Conservation (phyloP, 2,797 vertebrate species). For the Nyctibius grandis region DNA sequence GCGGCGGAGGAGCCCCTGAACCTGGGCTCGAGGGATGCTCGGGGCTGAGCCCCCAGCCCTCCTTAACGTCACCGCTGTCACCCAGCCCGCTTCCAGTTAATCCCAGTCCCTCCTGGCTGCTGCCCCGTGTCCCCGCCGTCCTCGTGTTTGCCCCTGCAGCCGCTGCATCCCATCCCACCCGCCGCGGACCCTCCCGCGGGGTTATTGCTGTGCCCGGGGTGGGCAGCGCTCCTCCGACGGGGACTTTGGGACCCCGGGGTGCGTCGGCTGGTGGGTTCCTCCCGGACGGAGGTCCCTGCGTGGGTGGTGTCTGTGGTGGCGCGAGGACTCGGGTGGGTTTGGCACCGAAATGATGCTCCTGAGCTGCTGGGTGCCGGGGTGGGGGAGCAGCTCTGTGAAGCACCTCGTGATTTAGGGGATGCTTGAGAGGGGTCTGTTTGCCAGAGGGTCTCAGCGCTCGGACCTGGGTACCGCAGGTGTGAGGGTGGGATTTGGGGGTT, state of each 20-base stretch:
- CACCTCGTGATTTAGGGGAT: fast-evolving
- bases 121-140: neutral
- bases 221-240: fast-evolving
- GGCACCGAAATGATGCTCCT: neutral
- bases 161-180: neutral
- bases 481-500: neutral
- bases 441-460: neutral
- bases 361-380: neutral
- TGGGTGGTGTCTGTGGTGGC: neutral
- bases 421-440: fast-evolving
- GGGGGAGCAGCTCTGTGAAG: neutral
- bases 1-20: neutral
- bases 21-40: neutral
- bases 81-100: neutral
- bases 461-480: neutral
- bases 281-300: neutral
- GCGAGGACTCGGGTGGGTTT: neutral
- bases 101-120: neutral
- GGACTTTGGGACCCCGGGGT: neutral
- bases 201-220: neutral
- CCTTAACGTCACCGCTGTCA: neutral
- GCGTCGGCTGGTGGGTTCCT: neutral
- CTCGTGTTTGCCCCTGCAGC: fast-evolving
- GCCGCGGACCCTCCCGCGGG: neutral
- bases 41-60: neutral